Base-by-base conservation (phyloP, 2,888 invertebrate genomes). In the Torymus aiolomorphi region DNA sequence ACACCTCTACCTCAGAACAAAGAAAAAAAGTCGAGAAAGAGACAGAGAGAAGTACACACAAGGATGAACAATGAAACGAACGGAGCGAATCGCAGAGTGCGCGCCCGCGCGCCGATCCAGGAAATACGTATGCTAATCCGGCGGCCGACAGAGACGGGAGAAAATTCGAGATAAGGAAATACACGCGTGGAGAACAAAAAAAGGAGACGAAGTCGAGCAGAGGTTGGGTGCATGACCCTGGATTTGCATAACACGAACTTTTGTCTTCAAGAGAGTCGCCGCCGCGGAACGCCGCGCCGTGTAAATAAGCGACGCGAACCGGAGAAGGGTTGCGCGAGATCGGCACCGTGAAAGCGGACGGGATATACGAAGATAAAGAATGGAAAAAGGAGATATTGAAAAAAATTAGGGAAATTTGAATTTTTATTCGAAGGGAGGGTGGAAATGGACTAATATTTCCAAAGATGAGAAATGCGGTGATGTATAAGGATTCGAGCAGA, bases 51-150 rank as follows among this genome's bases (percentile, higher is more conserved):
- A 24, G 24, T 24, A 24, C 24, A 24, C 24, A 24, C 24, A 24
- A 24, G 24, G 24, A 62, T n/a, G 72, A 31, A 73, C 65, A 56
- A n/a, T 52, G 49, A 73, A 65, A 42, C 42, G 42, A 73, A 56
- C 63, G 73, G 54, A 63, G 31, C 69, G 57, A 56, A 69, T 56
- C 69, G 42, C 52, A 2, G 8, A 42, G 12, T 42, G 42, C n/a
- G n/a, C n/a, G n/a, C n/a, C n/a, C n/a, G 42, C 18, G 1, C 56
- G 16, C 24, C 18, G 59, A 61, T 69, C 62, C 67, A 66, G 76
- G 76, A 62, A 76, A 69, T 61, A 76, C 76, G 61, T 76, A 76
- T 69, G 76, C 52, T 76, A 76, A 61, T 69, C 56, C 73, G 5
- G 2, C n/a, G 70, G 14, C 13, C 10, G 20, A 49, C n/a, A 49